These are phyloP conservation scores for Burhinus oedicnemus DNA, from an alignment of 2,113 vertebrate genomes.

Conservation along the genomic window DNA sequence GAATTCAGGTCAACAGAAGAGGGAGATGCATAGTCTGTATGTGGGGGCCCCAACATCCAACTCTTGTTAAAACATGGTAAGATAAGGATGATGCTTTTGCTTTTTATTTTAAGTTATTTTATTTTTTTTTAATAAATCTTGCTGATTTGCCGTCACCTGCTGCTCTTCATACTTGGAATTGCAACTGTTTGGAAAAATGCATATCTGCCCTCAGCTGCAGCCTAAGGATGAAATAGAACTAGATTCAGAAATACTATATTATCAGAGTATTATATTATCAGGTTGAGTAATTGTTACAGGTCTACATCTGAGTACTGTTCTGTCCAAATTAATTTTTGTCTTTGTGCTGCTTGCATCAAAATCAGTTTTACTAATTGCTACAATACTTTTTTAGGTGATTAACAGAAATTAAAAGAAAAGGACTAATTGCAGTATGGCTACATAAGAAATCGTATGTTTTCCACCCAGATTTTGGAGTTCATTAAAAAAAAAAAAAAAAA, in stretches of 20 bases:
- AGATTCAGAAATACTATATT: neutral
- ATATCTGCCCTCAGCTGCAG: neutral
- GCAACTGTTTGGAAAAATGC: neutral
- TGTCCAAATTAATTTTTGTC: neutral
- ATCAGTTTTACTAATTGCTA: neutral
- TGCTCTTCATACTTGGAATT: neutral
- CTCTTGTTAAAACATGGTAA: neutral
- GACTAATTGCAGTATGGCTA: neutral
- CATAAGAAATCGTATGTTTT: neutral
- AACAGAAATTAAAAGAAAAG: neutral
- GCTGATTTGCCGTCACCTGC: neutral
- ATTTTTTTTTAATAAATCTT: neutral
- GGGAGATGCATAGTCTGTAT: neutral
- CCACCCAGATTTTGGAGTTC: neutral
- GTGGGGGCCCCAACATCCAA: neutral
- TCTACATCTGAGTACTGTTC: neutral
- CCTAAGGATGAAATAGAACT: neutral
- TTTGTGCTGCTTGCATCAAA: neutral
- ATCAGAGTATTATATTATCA: neutral
- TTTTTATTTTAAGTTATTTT: neutral
- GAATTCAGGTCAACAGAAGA: neutral
- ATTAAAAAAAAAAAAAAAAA: neutral
- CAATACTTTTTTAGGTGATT: neutral
- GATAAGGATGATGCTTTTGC: neutral
- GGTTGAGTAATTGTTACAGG: neutral